Base-by-base conservation (phyloP, 2,797 vertebrate genomes). In the Loriculus beryllinus region DNA sequence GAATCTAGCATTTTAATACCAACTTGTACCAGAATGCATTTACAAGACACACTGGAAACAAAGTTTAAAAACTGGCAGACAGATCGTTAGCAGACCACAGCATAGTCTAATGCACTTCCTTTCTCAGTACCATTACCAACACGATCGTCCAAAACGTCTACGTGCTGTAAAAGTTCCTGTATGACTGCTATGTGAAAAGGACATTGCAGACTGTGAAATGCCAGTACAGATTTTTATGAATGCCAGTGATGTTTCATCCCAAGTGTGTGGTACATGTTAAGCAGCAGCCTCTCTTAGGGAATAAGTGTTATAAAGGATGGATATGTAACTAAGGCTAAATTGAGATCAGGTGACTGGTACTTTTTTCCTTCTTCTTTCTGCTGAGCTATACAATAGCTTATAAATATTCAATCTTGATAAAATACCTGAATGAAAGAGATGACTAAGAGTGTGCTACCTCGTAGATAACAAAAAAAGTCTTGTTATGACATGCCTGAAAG, bases 361-460 rank as follows among this genome's bases (percentile, higher is more conserved):
- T 72, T 78, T 68, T 76, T 52, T 49, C 22, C 16, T 69, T 86
- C 70, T 65, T 18, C 10, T 60, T 93, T 90, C 62, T 93, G 56
- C 75, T 89, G 78, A 91, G 37, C 54, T 88, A 23, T 47, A 62
- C 4, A 3, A 43, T 56, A 75, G 28, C 35, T 85, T 62, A 88
- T 93, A 79, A 89, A 89, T 88, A 90, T 82, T 90, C 88, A 70
- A 9, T 40, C 51, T 77, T 72, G 86, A 79, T 76, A 93, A 86
- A 90, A 92, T 56, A 82, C 47, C 37, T 82, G 83, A 90, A 79
- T 39, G 59, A 72, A 76, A 84, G 67, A 49, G 26, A 86, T 80
- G 48, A 72, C 40, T 82, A 29, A 20, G 47, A 81, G 26, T 7
- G 22, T 85, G 65, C 28, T 79, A 3, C 26, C 23, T 79, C 43